Evolutionary conservation across 2,113 vertebrate species (phyloP), one percentile per base, ranked within the genome.

Genomic region (Gobius niger): DNA sequence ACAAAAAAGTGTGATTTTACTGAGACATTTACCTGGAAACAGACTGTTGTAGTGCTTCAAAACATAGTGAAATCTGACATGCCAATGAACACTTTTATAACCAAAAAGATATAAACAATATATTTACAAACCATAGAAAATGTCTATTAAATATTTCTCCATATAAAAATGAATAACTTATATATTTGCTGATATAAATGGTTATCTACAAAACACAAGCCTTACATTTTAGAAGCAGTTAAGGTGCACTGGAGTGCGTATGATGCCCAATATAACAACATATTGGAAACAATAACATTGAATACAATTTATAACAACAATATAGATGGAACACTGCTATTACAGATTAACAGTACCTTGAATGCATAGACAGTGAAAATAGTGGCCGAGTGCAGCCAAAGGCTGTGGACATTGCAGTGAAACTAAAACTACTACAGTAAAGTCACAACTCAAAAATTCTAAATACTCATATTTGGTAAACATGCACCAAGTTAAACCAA

Each of bases 131-230:
- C 82, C 77, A 75, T 73, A 68, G 82, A 61, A 84, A 70, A 72
- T 0, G 81, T 80, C 62, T 86, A 67, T 89, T 79, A 87, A 86
- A 90, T 85, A 86, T 74, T 72, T 80, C 46, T 70, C 65, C 66
- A 86, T 89, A 89, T 73, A 88, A 90, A 89, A 90, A 87, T 66
- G 80, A 91, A 88, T 89, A 91, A 91, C 85, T 91, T 91, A 89
- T 44, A 80, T 88, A 78, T 42, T 73, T 78, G 60, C 67, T 68
- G 52, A 73, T 84, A 82, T 68, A 74, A 76, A 68, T 80, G 77
- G 80, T 85, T 87, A 87, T 89, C 67, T 87, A 86, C 80, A 87
- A 62, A 34, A 67, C 72, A 86, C 57, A 87, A 86, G 67, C 63
- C 44, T 63, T 16, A 59, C 81, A 80, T 83, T 87, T 82, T 83